Conservation (phyloP, 2,888 invertebrate species). For the Hirtodrosophila histrioides region DNA sequence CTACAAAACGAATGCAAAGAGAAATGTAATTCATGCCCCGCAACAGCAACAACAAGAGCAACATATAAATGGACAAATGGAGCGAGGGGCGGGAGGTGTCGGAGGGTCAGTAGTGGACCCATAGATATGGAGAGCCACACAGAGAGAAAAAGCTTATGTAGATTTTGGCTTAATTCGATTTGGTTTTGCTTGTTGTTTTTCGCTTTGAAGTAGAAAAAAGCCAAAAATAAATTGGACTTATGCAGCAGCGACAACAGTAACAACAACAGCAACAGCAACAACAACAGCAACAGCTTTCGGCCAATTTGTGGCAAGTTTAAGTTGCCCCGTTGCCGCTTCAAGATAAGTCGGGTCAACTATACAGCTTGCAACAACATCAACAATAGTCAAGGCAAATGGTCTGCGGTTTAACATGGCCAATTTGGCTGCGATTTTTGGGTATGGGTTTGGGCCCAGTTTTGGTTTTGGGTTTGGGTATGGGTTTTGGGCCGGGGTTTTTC, state of each 20-base stretch:
- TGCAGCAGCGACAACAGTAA: slow-evolving; percentile 51
- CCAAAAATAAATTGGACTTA: slow-evolving; percentile 75
- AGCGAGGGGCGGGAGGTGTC: slow-evolving; percentile 20
- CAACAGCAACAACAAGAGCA: slow-evolving; percentile 48
- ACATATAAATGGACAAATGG: slow-evolving; percentile 59
- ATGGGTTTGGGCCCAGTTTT: slow-evolving; percentile 28
- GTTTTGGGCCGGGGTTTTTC: slow-evolving; percentile 8
- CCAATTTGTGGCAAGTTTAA: slow-evolving; percentile 77
- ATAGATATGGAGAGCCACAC: slow-evolving; percentile 40
- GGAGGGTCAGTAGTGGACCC: slow-evolving; percentile 24
- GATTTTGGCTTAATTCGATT: slow-evolving; percentile 75
- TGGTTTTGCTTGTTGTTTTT: slow-evolving; percentile 63
- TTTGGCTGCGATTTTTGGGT: slow-evolving; percentile 69
- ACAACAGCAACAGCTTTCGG: slow-evolving; percentile 38
- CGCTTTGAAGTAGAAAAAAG: slow-evolving; percentile 46
- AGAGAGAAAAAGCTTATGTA: slow-evolving; percentile 76
- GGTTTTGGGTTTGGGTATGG: slow-evolving; percentile 19
- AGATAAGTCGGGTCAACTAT: slow-evolving; percentile 75
- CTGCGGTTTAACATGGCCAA: slow-evolving; percentile 75
- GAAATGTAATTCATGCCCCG: slow-evolving; percentile 79
- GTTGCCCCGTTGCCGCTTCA: slow-evolving; percentile 62
- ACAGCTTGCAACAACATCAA: slow-evolving; percentile 61
- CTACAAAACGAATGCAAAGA: slow-evolving; percentile 71
- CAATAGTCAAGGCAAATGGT: slow-evolving; percentile 57
- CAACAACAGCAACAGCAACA: slow-evolving; percentile 29